Base-by-base conservation (phyloP, 1,140 invertebrate genomes). In the Drosophila pseudoananassae region DNA sequence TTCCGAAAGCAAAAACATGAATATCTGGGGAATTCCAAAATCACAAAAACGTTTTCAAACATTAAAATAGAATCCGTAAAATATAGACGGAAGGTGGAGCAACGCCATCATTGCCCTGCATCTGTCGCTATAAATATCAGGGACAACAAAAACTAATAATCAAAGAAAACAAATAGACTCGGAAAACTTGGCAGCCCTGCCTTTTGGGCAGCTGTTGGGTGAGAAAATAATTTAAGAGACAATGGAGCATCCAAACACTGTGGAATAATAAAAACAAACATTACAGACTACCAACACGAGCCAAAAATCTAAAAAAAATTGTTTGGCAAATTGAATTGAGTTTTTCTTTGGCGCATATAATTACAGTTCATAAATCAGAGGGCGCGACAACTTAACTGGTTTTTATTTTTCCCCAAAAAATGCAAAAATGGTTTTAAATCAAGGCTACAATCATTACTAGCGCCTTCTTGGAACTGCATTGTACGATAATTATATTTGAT, bases 61-160 rank as follows among this genome's bases (percentile, higher is more conserved):
- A 74, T 87, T 77, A 77, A 84, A 81, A 87, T 70, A 58, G 46
- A 58, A 58, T 15, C 23, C 20, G 68, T 61, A 61, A 59, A 61
- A 51, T 66, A 59, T 64, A 47, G 60, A 61, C 33, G 27, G 29
- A 52, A 76, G 73, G 59, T 73, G 71, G 47, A 56, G 55, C 51
- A 53, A 36, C 47, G 47, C 76, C 85, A 71, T 68, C 68, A 78
- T 75, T 85, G 82, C 69, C 83, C 82, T 85, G 74, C 83, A 85
- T 85, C 75, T 85, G 82, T 82, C 74, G 73, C 82, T 82, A 85
- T 85, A 87, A 85, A 85, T 87, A 85, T 45, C 56, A 64, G 56
- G 49, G 40, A 75, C 58, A 36, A 36, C 33, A 69, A 57, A 78
- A 82, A 83, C 63, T 83, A 83, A 82, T 82, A 82, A 83, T 43